Base-by-base conservation (phyloP, 2,113 vertebrate species). In the Sardina pilchardus region DNA sequence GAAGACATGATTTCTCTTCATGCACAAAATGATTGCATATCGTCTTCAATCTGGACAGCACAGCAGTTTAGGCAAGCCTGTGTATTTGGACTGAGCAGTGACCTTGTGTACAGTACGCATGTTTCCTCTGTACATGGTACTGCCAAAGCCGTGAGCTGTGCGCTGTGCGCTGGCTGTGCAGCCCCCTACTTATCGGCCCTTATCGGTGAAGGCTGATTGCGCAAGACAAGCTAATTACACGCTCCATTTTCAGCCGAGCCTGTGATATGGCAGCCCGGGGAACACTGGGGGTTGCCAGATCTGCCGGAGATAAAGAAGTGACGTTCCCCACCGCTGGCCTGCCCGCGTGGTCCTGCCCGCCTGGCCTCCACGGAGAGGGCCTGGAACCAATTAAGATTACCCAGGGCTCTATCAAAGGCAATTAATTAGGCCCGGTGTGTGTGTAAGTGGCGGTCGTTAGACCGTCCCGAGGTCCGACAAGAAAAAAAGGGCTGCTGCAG, bases 211-310 rank as follows among this genome's bases (percentile, higher is more conserved):
- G 90, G 94, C 92, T 95, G 96, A 97, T 94, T 94, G 90, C 84
- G 88, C 92, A 84, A 84, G 87, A 89, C 88, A 94, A 95, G 95
- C 95, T 96, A 88, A 92, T 92, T 91, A 88, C 88, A 87, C 9
- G 88, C 87, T 89, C 90, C 88, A 91, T 91, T 95, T 92, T 85
- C 88, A 91, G 86, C 82, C 87, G 30, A 84, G 82, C 86, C 89
- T 89, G 85, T 84, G 84, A 88, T 85, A 48, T 82, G 82, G 30
- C 4, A 1, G 59, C 24, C 82, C 85, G 82, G 85, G 39, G 71
- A 78, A 78, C 71, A 26, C 81, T n/a, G n/a, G 36, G 78, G 30
- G 56, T 88, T 87, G 88, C 85, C 89, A 83, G 84, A 82, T 83
- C 24, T 10, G 86, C 78, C 50, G 80, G 59, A 82, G 89, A 81